Evolutionary conservation across 35 echinoderm and acorn worm genomes (phyloP), one percentile per base, ranked within the genome.

Genomic region (Apostichopus parvimensis): DNA sequence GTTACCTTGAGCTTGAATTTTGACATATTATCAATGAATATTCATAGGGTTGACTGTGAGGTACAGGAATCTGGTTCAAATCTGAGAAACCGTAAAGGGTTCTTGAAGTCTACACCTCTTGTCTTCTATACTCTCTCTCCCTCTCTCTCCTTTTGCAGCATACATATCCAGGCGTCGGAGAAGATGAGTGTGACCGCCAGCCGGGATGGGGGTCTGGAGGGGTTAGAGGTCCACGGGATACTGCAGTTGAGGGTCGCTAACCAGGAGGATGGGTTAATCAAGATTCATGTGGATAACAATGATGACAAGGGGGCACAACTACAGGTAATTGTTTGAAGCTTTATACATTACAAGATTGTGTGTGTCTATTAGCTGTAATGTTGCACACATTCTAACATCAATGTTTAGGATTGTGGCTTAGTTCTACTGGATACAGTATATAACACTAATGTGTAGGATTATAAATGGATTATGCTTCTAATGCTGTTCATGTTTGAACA

Each of bases 261-360:
- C 20, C 90, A 93, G 9, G 78, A 95, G 26, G 92, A 72, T 91
- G 97, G 94, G 6, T 90, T 62, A 54, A 94, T 98, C 65, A 95
- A 91, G 82, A 82, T 98, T 8, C 86, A 87, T 55, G 70, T 98
- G 10, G 73, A 89, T 55, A 95, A 98, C 77, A 95, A 93, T 89
- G 96, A 98, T 80, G 88, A 82, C 54, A 98, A 98, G 83, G 96
- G 96, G 92, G 93, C 92, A 75, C 94, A 95, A 87, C 80, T 95
- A 73, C 96, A 95, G 94, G 94, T 97, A 73, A 68, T 75, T 93
- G 14, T 13, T 5, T 14, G 34, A 45, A 4, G 34, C 34, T 45
- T 75, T 75, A 75, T 17, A 75, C 71, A 45, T 4, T 2, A 4
- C 34, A 45, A 45, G 34, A 45, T 45, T 45, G 34, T 45, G 34